These are phyloP conservation scores for Rafetus swinhoei DNA, from an alignment of 2,113 vertebrate genomes.

Conservation along the genomic window DNA sequence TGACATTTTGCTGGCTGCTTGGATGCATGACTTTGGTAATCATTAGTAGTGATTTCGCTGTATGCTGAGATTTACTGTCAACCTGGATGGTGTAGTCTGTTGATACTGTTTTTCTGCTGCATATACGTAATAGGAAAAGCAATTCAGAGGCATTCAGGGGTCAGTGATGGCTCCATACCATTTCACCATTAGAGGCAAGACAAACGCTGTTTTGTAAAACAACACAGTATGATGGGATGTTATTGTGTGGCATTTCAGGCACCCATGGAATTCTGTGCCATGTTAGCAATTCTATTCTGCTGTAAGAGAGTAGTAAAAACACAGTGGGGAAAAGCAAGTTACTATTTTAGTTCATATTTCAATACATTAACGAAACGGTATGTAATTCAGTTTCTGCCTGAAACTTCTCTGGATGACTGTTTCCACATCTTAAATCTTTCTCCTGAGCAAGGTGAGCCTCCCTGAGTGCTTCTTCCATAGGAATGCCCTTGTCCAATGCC, in stretches of 20 bases:
- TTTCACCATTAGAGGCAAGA: neutral
- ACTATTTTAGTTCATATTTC: neutral
- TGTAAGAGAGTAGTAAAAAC: neutral
- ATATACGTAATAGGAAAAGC: neutral
- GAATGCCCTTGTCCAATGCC: neutral
- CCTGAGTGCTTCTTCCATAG: neutral
- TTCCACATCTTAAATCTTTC: neutral
- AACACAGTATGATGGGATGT: neutral
- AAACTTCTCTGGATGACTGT: neutral
- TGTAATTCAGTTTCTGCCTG: neutral
- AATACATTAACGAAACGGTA: neutral
- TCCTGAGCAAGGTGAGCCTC: neutral
- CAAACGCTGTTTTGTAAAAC: neutral
- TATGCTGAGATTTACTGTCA: neutral
- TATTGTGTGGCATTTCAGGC: rapidly evolving
- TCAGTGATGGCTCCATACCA: rapidly evolving
- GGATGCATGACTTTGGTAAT: neutral
- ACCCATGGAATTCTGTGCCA: neutral
- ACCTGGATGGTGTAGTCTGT: neutral
- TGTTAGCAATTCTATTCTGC: neutral
- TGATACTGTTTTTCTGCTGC: neutral
- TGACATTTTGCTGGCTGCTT: neutral
- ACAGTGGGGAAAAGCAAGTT: neutral
- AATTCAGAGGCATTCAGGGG: rapidly evolving
- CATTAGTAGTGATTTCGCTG: neutral